Evolutionary conservation across 1,140 invertebrate genomes (phyloP), one percentile per base, ranked within the genome.

Genomic region (Lysiphlebus fabarum): DNA sequence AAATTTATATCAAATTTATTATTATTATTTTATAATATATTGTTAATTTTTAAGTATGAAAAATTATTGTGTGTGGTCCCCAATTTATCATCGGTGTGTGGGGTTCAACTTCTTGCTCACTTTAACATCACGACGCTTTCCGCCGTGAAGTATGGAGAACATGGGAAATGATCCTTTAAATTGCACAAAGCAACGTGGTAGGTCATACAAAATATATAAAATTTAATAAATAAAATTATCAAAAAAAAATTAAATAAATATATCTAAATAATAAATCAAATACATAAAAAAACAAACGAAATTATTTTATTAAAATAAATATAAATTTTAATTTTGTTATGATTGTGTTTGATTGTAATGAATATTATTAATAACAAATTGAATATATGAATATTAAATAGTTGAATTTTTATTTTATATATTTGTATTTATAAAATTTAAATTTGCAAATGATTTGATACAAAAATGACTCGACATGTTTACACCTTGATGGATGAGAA

Each of bases 111-210:
- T 68, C 67, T 64, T 64, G 56, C 62, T 63, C 62, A 66, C 66
- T 67, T 66, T 53, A 67, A 63, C 66, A 69, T 67, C 63, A 65
- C 67, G 69, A 67, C 67, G 67, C 67, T 68, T 65, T 56, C 56
- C 66, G 67, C 67, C 59, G 63, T 66, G 68, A 66, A 67, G 63
- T 66, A 72, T 63, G 62, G 60, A 61, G 66, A 69, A 67, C 65
- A 66, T 62, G 61, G 67, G 64, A 70, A 72, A 72, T 66, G 70
- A 70, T 65, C 66, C 70, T 65, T 72, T 69, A 70, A 72, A 72
- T 72, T 70, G 67, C 66, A 45, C 56, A n/a, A 62, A 14, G 47
- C 56, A 51, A 64, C 66, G 70, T 66, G 70, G 70, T 72, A 72
- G 70, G 70, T 65, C 64, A 67, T 56, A 63, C 40, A 33, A 40